Evolutionary conservation across 2,888 invertebrate species (phyloP).

Genomic region (Vanessa cardui): DNA sequence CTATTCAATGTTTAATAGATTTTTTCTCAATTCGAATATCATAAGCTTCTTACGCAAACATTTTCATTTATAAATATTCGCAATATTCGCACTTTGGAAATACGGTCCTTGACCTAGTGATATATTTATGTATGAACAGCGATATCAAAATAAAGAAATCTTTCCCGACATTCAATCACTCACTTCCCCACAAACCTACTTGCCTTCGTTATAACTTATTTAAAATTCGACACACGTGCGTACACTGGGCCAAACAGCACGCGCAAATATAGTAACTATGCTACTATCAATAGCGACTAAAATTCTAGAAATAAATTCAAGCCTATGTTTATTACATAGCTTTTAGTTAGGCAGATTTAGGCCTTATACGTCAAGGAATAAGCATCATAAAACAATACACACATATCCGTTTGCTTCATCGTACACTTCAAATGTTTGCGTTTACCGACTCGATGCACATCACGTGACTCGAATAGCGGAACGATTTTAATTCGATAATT

Average conservation of each 20-base stretch:
- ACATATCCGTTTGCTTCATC: slow-evolving; percentile 17
- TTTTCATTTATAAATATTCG: background rate
- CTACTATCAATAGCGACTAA: background rate
- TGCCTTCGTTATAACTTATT: slow-evolving; percentile 41
- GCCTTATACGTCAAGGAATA: background rate
- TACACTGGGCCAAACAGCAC: background rate
- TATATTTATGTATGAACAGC: slow-evolving; percentile 14
- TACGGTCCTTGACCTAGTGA: slow-evolving; percentile 31
- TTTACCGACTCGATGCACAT: slow-evolving; percentile 36
- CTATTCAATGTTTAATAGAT: too few relatives aligned
- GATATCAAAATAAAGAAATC: slow-evolving; percentile 35
- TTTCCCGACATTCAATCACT: slow-evolving; percentile 36
- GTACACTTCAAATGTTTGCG: slow-evolving; percentile 36
- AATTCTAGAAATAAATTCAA: slow-evolving; percentile 1
- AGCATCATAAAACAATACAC: slow-evolving; percentile 2
- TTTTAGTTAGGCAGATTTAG: slow-evolving; percentile 13
- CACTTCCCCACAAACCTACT: slow-evolving; percentile 40
- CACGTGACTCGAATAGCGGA: slow-evolving; percentile 43
- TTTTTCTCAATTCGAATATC: background rate
- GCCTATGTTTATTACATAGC: background rate
- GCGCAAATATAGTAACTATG: slow-evolving; percentile 19
- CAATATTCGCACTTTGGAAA: background rate
- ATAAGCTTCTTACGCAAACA: background rate
- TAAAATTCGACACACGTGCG: slow-evolving; percentile 45
- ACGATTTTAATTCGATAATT: slow-evolving; percentile 48